phyloP scores from a whole-genome alignment of 2,888 invertebrate genomes.

The Diarsia dahlii region DNA sequence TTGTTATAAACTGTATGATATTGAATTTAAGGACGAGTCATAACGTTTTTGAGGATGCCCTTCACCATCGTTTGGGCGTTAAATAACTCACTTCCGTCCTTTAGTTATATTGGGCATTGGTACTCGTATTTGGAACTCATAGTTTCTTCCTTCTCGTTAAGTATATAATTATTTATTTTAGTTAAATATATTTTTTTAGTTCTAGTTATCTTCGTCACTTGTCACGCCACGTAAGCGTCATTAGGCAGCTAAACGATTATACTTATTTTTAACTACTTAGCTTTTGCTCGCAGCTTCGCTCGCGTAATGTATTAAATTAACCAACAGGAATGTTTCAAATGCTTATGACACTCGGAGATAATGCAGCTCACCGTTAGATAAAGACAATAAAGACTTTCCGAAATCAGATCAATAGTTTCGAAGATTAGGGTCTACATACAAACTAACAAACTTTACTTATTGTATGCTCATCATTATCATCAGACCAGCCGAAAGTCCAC shows the following conservation, averaged over 20 bases:
- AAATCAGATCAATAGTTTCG: no score
- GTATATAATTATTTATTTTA: not conserved
- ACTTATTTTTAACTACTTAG: not conserved
- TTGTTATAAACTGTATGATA: not conserved
- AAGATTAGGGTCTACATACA: no score
- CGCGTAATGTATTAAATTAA: no score
- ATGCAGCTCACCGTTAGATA: no score
- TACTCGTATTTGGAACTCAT: not conserved
- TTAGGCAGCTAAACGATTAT: not conserved
- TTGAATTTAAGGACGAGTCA: slow-evolving; percentile 29
- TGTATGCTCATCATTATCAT: no score
- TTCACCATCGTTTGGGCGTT: slow-evolving; percentile 23
- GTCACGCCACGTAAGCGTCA: not conserved
- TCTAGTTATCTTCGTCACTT: not conserved
- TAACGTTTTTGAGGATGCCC: slow-evolving; percentile 23
- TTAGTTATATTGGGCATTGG: slow-evolving; percentile 27
- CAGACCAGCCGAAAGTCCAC: no score
- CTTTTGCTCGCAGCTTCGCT: no score
- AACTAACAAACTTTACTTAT: no score
- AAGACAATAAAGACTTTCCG: no score
- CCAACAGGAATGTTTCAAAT: no score
- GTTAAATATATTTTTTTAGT: not conserved
- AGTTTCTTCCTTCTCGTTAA: not conserved
- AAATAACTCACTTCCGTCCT: slow-evolving; percentile 55
- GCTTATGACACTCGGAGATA: no score